Evolutionary conservation across 2,797 vertebrate species (phyloP).

Genomic region (Limosa lapponica): DNA sequence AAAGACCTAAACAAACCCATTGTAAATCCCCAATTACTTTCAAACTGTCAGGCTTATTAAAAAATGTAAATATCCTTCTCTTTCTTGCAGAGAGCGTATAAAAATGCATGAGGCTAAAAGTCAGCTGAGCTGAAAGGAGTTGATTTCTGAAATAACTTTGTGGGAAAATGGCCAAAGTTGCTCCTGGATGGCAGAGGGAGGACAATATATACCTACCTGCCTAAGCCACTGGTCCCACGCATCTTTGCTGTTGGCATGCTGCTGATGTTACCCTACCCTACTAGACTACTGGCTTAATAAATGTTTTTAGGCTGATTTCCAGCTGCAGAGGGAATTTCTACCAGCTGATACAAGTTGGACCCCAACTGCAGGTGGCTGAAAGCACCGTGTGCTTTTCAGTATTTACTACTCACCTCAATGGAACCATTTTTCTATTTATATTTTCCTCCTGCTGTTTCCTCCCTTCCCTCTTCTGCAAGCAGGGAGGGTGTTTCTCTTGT

Average conservation of each 20-base stretch:
- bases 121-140: conserved; percentile 47
- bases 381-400: neutral
- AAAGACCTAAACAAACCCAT: conserved; percentile 69
- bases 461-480: neutral
- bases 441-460: neutral
- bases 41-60: conserved; percentile 74
- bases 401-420: neutral
- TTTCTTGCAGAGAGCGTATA: conserved; percentile 55
- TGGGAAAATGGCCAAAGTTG: neutral
- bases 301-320: neutral
- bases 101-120: conserved; percentile 70
- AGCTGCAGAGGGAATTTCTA: neutral
- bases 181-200: neutral
- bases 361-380: neutral
- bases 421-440: neutral
- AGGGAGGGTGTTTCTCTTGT: neutral
- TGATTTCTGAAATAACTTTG: conserved; percentile 36
- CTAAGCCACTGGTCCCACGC: neutral
- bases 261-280: neutral
- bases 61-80: conserved; percentile 72
- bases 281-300: neutral
- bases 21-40: conserved; percentile 75
- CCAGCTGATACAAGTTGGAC: neutral
- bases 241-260: neutral
- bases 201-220: neutral